phyloP scores from a whole-genome alignment of 2,888 invertebrate species.

The Rhimphoctona megacephalus region DNA sequence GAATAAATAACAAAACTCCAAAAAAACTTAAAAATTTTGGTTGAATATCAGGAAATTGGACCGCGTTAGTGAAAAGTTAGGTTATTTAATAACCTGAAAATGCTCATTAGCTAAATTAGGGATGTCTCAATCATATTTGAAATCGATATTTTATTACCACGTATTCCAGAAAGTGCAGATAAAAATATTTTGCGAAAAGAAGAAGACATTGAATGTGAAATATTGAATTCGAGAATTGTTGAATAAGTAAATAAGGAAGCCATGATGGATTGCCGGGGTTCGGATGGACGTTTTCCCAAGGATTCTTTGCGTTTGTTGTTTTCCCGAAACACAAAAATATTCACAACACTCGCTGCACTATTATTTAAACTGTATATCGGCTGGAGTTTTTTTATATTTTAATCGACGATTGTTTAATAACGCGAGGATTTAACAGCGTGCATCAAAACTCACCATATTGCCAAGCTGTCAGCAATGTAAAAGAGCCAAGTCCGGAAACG shows the following conservation, averaged over 20 bases:
- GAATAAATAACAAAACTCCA: too few relatives aligned
- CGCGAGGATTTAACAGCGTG: constrained; percentile 65
- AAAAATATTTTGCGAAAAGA: not conserved
- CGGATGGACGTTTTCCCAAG: constrained; percentile 24
- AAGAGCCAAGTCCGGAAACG: constrained; percentile 72
- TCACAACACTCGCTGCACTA: constrained; percentile 55
- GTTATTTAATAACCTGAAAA: constrained; percentile 48
- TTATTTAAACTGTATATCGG: not conserved
- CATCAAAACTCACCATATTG: constrained; percentile 77
- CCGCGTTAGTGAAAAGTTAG: constrained; percentile 21
- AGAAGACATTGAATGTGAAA: not conserved
- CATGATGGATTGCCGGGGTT: constrained; percentile 46
- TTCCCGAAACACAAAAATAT: constrained; percentile 61
- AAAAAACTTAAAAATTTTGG: not conserved
- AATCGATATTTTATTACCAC: not conserved
- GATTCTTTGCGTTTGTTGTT: constrained; percentile 17
- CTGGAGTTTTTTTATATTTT: not conserved
- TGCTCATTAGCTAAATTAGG: not conserved
- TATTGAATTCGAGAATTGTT: not conserved
- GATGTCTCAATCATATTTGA: not conserved
- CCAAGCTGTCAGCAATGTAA: constrained; percentile 68
- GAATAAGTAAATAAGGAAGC: constrained; percentile 43
- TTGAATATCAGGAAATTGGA: not conserved
- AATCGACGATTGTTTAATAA: constrained; percentile 68
- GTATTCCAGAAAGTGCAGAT: not conserved